A percentile compares a stretch with the other conserved stretches of the same genome.
phyloP scores from a whole-genome alignment of 2,888 invertebrate species.

The Thysanoteuthis rhombus region DNA sequence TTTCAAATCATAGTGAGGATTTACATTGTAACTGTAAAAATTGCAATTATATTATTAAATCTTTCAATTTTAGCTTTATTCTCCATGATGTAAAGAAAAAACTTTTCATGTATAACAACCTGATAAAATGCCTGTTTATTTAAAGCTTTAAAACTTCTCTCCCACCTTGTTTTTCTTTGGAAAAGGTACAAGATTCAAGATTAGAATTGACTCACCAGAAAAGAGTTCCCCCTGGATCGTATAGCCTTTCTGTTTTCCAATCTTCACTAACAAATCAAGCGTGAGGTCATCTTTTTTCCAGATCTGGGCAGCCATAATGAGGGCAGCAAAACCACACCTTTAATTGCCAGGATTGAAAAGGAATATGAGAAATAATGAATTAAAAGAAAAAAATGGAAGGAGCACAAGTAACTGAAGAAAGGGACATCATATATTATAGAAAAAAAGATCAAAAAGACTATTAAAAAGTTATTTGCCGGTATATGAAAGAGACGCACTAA shows the following conservation, averaged over 20 bases:
- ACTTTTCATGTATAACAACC: too few species aligned
- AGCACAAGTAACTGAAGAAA: not conserved
- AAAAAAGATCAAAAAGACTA: too few species aligned
- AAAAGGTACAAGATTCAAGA: not conserved
- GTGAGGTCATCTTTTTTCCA: conserved; percentile 68
- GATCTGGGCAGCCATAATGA: conserved; percentile 80
- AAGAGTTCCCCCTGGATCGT: conserved; percentile 88
- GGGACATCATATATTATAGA: not conserved
- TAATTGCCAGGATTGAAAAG: conserved; percentile 35
- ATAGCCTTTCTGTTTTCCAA: conserved; percentile 75
- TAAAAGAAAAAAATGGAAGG: not conserved
- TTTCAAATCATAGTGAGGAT: too few species aligned
- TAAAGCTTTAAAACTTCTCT: too few species aligned
- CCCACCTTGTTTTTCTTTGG: too few species aligned
- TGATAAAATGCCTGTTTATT: too few species aligned
- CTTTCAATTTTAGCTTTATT: too few species aligned
- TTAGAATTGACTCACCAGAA: conserved; percentile 53
- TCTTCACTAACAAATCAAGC: conserved; percentile 72
- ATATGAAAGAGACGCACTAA: too few species aligned
- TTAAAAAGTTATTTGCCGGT: too few species aligned
- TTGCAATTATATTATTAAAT: too few species aligned
- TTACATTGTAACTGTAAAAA: too few species aligned
- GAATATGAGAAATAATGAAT: not conserved
- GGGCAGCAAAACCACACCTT: conserved; percentile 88
- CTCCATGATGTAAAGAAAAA: too few species aligned